Evolutionary conservation across 2,797 vertebrate genomes (phyloP), one percentile per base, ranked within the genome.

Genomic region (Tiaroga cobitis): DNA sequence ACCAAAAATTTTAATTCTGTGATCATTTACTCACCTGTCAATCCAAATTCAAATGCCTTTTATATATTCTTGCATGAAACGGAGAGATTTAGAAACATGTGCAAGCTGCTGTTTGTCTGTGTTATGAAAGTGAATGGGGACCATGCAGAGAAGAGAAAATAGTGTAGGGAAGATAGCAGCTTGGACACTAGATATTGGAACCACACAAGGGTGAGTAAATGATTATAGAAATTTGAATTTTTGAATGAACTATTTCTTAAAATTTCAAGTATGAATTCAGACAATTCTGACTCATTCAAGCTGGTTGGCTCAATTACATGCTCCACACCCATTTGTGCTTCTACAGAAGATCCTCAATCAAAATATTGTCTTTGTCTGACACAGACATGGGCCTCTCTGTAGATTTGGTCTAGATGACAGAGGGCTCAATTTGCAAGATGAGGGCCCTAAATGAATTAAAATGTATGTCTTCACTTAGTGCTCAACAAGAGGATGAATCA

Each of bases 401-500:
- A 77, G 49, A 32, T 78, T 84, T 78, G 82, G 74, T 51, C 82
- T 21, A 32, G 65, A 84, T 83, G 73, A 83, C 82, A 54, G 82
- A 83, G 82, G 72, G 61, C 61, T 75, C 61, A 83, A 67, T 83
- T 83, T 83, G 61, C 43, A 76, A 67, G 46, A n/a, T 67, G 43
- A 68, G 82, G 72, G 61, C 29, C 82, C 59, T 83, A 83, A 83
- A 83, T 76, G 80, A 65, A 81, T 85, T 83, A 43, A 67, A 80
- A 83, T 79, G 76, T 56, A 56, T 67, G 56, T 79, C 39, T 73
- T 83, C 56, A 75, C 51, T 81, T 77, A 46, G 49, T 29, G 15
- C 81, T 69, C 49, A 68, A 63, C 61, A 26, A 32, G 59, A 81
- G 77, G 70, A 80, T 67, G 79, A 81, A 78, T 79, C 77, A 76